Evolutionary conservation across 2,113 vertebrate species (phyloP), one percentile per base, ranked within the genome.

Genomic region (Gymnocephalus cernua): DNA sequence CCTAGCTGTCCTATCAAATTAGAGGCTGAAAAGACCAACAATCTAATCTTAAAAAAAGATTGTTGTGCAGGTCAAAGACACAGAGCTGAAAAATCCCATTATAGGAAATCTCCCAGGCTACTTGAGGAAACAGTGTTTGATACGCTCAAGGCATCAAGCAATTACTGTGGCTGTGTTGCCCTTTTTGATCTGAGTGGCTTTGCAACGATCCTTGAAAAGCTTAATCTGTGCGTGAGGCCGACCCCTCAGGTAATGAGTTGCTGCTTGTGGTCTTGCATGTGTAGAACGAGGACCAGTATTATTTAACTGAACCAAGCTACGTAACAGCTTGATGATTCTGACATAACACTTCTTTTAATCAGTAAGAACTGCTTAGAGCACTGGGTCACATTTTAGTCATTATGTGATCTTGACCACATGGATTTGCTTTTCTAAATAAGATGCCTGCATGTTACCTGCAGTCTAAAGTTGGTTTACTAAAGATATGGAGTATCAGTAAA

Each of bases 121-220:
- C 69, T 59, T 45, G 25, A 57, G 25, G 48, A 10, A 67, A 64
- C n/a, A 29, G 35, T 12, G 58, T 74, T 41, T 51, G 61, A 58
- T 53, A 14, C 53, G 29, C 41, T 70, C 19, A 14, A 61, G 80
- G 67, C 48, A 61, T 67, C 51, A 23, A 53, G 38, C 79, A 69
- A 77, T 86, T 73, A 80, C 80, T 4, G 6, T 6, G 8, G n/a
- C 41, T 66, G 58, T 47, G 68, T 44, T 67, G n/a, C 32, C 35
- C 64, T 53, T 7, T 4, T 64, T 53, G 79, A 77, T 86, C 67
- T 50, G 57, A 68, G 59, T 8, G 67, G 67, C 82, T 86, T 79
- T 73, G 75, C 73, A 66, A 50, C 59, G 58, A 84, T 84, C 72
- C 50, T 47, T 74, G 38, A 76, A 80, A 78, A 85, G 64, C 76